Evolutionary conservation across 2,888 invertebrate species (phyloP).

Genomic region (Acanthosoma haemorrhoidale): DNA sequence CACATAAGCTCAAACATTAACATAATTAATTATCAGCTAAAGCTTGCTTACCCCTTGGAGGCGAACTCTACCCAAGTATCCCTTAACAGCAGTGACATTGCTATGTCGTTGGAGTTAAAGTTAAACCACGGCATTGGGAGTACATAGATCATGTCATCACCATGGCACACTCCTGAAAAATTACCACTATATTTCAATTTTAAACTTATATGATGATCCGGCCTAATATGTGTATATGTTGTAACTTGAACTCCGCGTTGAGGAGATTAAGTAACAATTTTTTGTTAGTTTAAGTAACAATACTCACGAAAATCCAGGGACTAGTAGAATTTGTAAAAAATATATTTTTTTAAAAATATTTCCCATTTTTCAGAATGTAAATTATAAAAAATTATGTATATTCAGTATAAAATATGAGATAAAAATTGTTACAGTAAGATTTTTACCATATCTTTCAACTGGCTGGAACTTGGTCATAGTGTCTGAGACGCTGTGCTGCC

Average conservation of each 20-base stretch:
- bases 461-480: neutral
- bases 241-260: no score
- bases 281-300: no score
- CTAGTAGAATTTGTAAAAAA: no score
- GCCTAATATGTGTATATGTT: no score
- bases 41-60: constrained; percentile 11
- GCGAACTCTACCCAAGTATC: constrained; percentile 31
- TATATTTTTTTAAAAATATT: no score
- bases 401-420: no score
- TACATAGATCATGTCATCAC: constrained; percentile 34
- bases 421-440: neutral
- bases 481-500: constrained; percentile 39
- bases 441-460: constrained; percentile 14
- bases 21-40: neutral
- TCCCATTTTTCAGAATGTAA: no score
- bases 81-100: constrained; percentile 1
- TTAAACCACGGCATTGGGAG: constrained; percentile 24
- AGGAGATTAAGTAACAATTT: no score
- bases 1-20: neutral
- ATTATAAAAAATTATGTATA: no score
- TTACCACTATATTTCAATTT: neutral
- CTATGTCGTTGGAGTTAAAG: constrained; percentile 16
- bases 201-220: no score
- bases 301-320: no score
- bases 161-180: constrained; percentile 30